Base-by-base conservation (phyloP, 2,888 invertebrate genomes). In the Trachelus troglodyta region DNA sequence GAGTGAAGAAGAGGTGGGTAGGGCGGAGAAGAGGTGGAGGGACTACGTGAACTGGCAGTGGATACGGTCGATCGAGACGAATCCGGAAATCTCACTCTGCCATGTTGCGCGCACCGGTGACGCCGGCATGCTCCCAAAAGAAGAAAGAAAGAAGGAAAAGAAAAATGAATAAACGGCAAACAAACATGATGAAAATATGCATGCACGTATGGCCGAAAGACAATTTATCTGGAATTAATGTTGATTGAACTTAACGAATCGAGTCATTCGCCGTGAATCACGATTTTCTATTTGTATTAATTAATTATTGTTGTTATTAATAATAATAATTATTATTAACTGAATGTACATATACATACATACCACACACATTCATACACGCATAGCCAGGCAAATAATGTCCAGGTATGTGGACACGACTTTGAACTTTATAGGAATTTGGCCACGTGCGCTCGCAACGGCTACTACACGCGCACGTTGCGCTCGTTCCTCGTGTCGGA, bases 301-400 rank as follows among this genome's bases (percentile, higher is more conserved):
- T 89, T 89, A 87, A 89, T 89, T 89, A 90, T 90, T 90, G 89
- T 91, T 91, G 91, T 91, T 91, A 89, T 91, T 91, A 90, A 89
- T 90, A 90, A 90, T 91, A 88, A 90, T 90, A 73, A 88, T 88
- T 88, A 91, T 90, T 91, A 90, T 89, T 89, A 90, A 90, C 88
- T 91, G 87, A 90, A 91, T 91, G 91, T 91, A 91, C 88, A 91
- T 91, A 91, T 88, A 89, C 88, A 87, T 85, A 86, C 87, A 88
- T 87, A 88, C 87, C 85, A 89, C 85, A 86, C 77, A 75, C 76
- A 75, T 87, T 88, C 86, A 87, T 88, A 87, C 79, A 83, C 82
- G 76, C 82, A 83, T 81, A 83, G 56, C 56, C 56, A 23, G 56
- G 56, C 56, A 23, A 23, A 56, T 56, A 74, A 76, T 83, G 82